Conservation (phyloP, 2,888 invertebrate genomes). For the Drosophila merina region DNA sequence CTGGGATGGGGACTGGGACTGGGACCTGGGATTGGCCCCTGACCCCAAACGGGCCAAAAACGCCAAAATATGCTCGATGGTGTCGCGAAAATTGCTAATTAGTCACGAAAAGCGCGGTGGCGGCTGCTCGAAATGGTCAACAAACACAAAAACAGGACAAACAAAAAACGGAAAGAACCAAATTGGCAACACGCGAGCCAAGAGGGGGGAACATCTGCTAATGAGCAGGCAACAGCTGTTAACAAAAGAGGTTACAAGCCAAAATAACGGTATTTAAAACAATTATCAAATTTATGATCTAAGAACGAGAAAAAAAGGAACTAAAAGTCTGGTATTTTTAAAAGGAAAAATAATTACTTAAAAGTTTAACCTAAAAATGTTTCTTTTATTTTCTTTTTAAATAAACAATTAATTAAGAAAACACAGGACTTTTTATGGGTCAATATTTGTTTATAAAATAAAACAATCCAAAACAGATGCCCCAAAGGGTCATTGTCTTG, state of each 20-base stretch:
- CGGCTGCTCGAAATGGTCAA: conserved; percentile 62
- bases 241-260: neutral
- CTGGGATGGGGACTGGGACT: neutral
- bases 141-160: conserved; percentile 14
- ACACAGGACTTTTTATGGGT: neutral
- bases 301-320: neutral
- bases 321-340: neutral
- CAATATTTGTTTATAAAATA: too few species aligned
- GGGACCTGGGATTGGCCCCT: conserved; percentile 35
- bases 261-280: neutral
- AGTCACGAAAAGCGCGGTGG: conserved; percentile 62
- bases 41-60: conserved; percentile 21
- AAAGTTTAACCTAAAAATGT: neutral
- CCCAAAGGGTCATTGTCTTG: conserved; percentile 14
- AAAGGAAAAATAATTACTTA: too few species aligned
- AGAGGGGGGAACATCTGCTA: conserved; percentile 39
- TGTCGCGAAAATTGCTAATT: conserved; percentile 71
- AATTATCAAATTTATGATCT: conserved; percentile 1
- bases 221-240: conserved; percentile 30
- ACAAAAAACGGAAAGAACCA: conserved; percentile 14
- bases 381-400: neutral
- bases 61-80: conserved; percentile 22
- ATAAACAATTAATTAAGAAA: neutral
- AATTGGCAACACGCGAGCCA: conserved; percentile 31
- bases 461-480: conserved; percentile 1